phyloP scores from a whole-genome alignment of 2,113 vertebrate genomes.

The Sterrhoptilus dennistouni region DNA sequence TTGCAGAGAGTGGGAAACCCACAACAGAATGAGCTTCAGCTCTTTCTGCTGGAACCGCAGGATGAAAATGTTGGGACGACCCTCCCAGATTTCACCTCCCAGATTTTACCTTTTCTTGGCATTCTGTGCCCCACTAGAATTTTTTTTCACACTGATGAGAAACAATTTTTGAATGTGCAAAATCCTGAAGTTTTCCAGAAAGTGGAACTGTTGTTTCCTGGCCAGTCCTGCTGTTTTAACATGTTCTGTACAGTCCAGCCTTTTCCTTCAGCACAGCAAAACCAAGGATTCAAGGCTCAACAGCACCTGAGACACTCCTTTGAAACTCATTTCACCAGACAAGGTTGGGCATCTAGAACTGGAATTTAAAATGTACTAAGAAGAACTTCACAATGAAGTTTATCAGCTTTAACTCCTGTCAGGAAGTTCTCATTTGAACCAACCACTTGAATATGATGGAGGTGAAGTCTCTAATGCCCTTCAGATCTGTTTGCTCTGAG shows the following conservation, averaged over 20 bases:
- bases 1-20: neutral
- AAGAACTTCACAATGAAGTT: neutral
- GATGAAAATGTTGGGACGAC: neutral
- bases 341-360: neutral
- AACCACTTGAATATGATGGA: neutral
- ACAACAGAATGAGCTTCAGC: fast-evolving
- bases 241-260: neutral
- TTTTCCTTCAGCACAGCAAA: neutral
- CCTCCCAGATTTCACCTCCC: neutral
- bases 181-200: neutral
- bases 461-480: neutral
- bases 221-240: neutral
- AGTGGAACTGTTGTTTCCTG: neutral
- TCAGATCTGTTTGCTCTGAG: neutral
- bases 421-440: neutral
- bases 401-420: neutral
- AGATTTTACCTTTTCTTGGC: neutral
- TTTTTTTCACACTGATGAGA: neutral
- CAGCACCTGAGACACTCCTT: neutral
- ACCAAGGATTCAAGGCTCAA: neutral
- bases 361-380: neutral
- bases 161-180: neutral
- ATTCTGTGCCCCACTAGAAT: fast-evolving
- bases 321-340: neutral
- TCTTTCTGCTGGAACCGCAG: neutral